phyloP scores from a whole-genome alignment of 2,113 vertebrate species.

The Hemicordylus capensis region DNA sequence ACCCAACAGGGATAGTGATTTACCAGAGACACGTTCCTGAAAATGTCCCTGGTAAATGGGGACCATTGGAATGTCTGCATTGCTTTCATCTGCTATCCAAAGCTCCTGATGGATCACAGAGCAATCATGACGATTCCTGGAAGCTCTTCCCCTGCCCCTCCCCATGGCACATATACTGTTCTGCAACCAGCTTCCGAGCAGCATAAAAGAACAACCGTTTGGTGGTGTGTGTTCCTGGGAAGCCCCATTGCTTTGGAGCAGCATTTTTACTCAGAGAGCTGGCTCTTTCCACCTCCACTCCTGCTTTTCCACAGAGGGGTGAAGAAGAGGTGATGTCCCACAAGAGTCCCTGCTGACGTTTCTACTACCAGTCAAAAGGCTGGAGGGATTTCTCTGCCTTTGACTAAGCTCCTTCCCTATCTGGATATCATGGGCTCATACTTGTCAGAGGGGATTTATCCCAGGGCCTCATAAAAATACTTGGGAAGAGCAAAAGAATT shows the following conservation, averaged over 20 bases:
- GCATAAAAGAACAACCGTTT: not conserved
- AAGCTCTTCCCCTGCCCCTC: no score
- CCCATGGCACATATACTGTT: not conserved
- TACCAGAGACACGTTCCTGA: not conserved
- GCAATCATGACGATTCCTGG: no score
- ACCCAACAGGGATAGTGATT: not conserved
- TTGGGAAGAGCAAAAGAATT: not conserved
- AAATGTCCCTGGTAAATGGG: not conserved
- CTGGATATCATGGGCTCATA: constrained; percentile 19
- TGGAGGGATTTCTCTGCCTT: not conserved
- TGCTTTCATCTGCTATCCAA: not conserved
- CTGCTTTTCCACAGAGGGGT: not conserved
- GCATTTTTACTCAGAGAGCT: not conserved
- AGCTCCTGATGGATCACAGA: not conserved
- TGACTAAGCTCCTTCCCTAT: constrained; percentile 16
- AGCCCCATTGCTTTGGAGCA: not conserved
- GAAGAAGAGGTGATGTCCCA: constrained; percentile 20
- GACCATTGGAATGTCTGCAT: not conserved
- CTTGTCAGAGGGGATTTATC: constrained; percentile 28
- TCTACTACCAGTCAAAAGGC: not conserved
- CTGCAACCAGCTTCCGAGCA: not conserved
- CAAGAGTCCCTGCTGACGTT: constrained; percentile 2
- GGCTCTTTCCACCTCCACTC: not conserved
- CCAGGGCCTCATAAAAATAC: constrained; percentile 25
- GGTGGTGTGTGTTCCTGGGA: not conserved